phyloP scores from a whole-genome alignment of 2,797 vertebrate genomes.

The Luscinia luscinia region DNA sequence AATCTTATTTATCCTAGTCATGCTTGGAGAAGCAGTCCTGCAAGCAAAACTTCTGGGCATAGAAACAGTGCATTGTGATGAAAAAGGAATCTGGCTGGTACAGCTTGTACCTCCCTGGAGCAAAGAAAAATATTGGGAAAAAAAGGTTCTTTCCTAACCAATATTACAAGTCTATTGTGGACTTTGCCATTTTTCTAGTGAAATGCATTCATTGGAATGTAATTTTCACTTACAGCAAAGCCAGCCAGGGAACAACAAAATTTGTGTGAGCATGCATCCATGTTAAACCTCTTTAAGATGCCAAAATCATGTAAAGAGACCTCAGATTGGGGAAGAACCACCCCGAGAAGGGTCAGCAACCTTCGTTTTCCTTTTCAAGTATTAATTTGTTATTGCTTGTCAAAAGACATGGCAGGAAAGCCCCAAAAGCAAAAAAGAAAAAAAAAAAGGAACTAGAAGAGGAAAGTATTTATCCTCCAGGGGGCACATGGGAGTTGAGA shows the following conservation, averaged over 20 bases:
- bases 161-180: background rate
- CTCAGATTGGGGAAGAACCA: background rate
- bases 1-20: background rate
- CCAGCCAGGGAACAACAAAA: background rate
- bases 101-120: background rate
- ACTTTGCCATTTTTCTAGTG: background rate
- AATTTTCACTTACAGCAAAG: background rate
- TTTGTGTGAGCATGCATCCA: background rate
- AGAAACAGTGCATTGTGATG: background rate
- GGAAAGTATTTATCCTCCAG: slow-evolving; percentile 49
- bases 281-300: background rate
- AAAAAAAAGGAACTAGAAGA: background rate
- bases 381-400: background rate
- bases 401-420: background rate
- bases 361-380: background rate
- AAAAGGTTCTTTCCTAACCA: background rate
- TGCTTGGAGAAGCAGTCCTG: background rate
- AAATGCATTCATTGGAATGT: background rate
- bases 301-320: background rate
- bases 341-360: background rate
- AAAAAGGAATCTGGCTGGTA: slow-evolving; percentile 16
- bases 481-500: slow-evolving; percentile 48
- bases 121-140: background rate
- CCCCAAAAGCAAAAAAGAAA: background rate
- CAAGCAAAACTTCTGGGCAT: background rate